Base-by-base conservation (phyloP, 2,888 invertebrate genomes). In the Muscina levida region DNA sequence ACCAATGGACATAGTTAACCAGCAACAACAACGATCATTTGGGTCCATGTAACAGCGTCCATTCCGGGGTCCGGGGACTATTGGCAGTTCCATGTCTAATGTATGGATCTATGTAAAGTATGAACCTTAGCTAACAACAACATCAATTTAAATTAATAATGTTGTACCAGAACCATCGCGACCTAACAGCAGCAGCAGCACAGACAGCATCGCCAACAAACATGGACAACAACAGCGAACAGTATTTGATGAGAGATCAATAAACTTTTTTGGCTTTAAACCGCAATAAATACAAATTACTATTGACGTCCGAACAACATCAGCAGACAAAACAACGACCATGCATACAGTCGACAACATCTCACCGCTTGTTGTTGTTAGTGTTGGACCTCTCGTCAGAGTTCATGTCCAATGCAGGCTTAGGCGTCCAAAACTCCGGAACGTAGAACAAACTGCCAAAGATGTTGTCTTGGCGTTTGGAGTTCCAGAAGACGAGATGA, bases 221-320 rank as follows among this genome's bases (percentile, higher is more conserved):
- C n/a, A 44, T 31, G 22, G n/a, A 53, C 51, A 77, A 53, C 57
- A 31, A 31, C 68, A 80, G n/a, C 31, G 37, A 39, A 26, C 53
- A 31, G 39, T 72, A 48, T 75, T 75, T 77, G 74, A 77, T 81
- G 72, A 51, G 72, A 81, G 81, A 81, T 81, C 81, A 81, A 81
- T 81, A 81, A 81, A 77, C 77, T 77, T 77, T 81, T 81, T 77
- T 75, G 72, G 72, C 77, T 81, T 68, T 15, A 68, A 72, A 68
- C 71, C 62, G 72, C 77, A 81, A 72, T 81, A 67, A 77, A 81
- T 75, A 81, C 81, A 81, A 81, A 81, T 81, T 81, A 81, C 81
- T 77, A 67, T 81, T 81, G 72, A 81, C 81, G 77, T 81, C 62
- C 56, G 17, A 4, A 57, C 59, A 59, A n/a, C 56, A 26, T 26